Evolutionary conservation across 2,113 vertebrate genomes (phyloP).

Genomic region (Microcebus jonahi): DNA sequence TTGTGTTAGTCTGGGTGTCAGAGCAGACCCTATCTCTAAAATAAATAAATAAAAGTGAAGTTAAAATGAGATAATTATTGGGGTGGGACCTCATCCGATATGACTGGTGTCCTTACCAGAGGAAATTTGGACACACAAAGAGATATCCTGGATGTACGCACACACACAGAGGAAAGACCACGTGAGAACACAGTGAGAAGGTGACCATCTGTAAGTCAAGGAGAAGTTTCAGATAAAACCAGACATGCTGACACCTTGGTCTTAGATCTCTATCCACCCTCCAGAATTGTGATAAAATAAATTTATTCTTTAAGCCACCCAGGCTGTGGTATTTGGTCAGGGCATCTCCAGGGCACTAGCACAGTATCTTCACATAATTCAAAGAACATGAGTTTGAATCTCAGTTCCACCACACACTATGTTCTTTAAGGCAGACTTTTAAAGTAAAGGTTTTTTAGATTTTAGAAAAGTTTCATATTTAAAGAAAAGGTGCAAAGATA

Average conservation of each 20-base stretch:
- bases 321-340: too few species aligned
- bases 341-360: not conserved
- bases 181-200: rapidly evolving
- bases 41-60: not conserved
- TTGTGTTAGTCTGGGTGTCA: too few species aligned
- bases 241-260: too few species aligned
- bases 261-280: not conserved
- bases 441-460: not conserved
- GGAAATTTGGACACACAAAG: not conserved
- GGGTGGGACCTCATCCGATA: not conserved
- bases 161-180: too few species aligned
- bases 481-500: not conserved
- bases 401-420: not conserved
- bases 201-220: not conserved
- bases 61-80: not conserved
- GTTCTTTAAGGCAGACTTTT: too few species aligned
- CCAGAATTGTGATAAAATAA: too few species aligned
- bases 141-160: too few species aligned
- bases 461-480: not conserved
- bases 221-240: not conserved
- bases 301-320: not conserved
- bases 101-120: not conserved
- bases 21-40: too few species aligned
- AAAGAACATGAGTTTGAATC: not conserved
- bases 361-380: not conserved